Conservation (phyloP, 2,113 vertebrate genomes). For the Saccopteryx bilineata region DNA sequence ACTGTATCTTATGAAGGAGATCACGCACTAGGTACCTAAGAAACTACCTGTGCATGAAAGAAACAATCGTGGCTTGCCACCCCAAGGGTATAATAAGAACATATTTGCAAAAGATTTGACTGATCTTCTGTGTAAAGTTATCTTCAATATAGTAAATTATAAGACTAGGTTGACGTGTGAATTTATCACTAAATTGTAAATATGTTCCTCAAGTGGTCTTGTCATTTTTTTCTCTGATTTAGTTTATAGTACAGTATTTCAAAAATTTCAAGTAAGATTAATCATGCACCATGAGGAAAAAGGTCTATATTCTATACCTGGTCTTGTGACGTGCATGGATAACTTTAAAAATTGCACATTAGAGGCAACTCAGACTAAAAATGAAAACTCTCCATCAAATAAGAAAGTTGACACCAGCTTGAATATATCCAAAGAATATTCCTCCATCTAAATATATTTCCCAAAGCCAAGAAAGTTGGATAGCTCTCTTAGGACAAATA, state of each 20-base stretch:
- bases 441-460: neutral
- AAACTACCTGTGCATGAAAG: conserved; percentile 11
- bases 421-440: conserved; percentile 4
- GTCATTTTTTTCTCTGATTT: neutral
- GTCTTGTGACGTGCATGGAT: neutral
- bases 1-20: neutral
- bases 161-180: neutral
- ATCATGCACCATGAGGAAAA: neutral
- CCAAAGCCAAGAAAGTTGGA: neutral
- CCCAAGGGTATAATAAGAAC: neutral
- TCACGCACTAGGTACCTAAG: neutral
- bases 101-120: neutral
- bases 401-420: neutral
- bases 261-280: neutral
- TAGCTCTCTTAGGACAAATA: neutral
- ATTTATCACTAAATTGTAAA: neutral
- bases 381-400: conserved; percentile 11
- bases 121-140: conserved; percentile 51
- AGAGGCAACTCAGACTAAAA: neutral
- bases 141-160: neutral
- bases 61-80: neutral
- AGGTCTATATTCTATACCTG: neutral
- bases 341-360: neutral
- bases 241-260: neutral
- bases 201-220: neutral